These are phyloP conservation scores for Cataglyphis hispanica DNA, from an alignment of 1,140 invertebrate species.

Conservation along the genomic window DNA sequence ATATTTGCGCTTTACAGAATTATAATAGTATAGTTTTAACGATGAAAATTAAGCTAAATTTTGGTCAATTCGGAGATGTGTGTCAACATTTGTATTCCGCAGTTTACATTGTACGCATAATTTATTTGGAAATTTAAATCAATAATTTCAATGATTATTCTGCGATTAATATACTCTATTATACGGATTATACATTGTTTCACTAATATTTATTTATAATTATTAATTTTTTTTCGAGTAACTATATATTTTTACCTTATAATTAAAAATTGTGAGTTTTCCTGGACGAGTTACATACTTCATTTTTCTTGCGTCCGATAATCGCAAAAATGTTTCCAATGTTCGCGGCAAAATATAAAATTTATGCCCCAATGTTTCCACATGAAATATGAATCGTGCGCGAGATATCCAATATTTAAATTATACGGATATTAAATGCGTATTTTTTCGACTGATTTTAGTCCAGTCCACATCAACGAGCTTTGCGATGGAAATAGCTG, in stretches of 20 bases:
- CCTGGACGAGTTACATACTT: conserved; percentile 36
- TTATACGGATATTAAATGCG: conserved; percentile 59
- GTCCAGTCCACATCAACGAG: conserved; percentile 18
- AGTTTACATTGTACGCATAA: background rate
- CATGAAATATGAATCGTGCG: conserved; percentile 52
- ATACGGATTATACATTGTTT: conserved; percentile 5
- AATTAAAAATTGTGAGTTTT: conserved; percentile 60
- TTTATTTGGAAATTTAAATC: conserved; percentile 27
- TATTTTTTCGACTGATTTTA: conserved; percentile 55
- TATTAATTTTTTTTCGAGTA: conserved; percentile 39
- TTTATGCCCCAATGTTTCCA: conserved; percentile 55
- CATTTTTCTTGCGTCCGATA: conserved; percentile 56
- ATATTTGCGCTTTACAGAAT: background rate
- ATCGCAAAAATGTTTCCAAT: conserved; percentile 59
- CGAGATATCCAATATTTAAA: conserved; percentile 64
- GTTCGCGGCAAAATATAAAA: conserved; percentile 48
- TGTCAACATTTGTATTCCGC: background rate
- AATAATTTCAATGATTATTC: conserved; percentile 1
- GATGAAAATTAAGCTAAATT: conserved; percentile 20
- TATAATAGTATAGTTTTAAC: conserved; percentile 11
- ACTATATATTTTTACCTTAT: conserved; percentile 50
- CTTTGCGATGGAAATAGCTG: conserved; percentile 41
- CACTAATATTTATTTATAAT: conserved; percentile 19
- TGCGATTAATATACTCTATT: background rate
- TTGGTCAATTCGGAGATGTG: conserved; percentile 11